Conservation (phyloP, 2,888 invertebrate species). For the Cheilosia vernalis region DNA sequence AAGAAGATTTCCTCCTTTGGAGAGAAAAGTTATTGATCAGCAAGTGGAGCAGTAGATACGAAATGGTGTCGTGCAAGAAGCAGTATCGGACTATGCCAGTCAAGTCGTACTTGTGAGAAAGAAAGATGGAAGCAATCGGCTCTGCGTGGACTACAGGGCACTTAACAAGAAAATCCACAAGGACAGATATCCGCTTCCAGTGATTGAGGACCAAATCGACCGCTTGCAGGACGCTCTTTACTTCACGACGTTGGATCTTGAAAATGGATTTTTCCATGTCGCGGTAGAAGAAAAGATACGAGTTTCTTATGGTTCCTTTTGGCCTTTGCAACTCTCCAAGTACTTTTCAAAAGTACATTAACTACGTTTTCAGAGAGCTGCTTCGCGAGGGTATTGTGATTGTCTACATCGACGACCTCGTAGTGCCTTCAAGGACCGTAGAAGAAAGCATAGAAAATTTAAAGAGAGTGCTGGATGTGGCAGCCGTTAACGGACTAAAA, state of each 20-base stretch:
- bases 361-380: slow-evolving; percentile 38
- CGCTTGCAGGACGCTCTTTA: slow-evolving; percentile 59
- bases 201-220: too few relatives aligned
- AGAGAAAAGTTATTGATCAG: slow-evolving; percentile 34
- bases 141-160: too few relatives aligned
- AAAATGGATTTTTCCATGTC: slow-evolving; percentile 33
- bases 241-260: slow-evolving; percentile 67
- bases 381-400: slow-evolving; percentile 24
- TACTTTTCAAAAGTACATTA: not conserved
- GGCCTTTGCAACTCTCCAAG: too few relatives aligned
- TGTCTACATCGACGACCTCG: slow-evolving; percentile 45
- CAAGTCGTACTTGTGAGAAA: slow-evolving; percentile 74
- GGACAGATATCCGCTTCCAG: too few relatives aligned
- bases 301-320: slow-evolving; percentile 70
- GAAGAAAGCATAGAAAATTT: too few relatives aligned
- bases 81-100: slow-evolving; percentile 75
- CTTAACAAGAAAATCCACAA: too few relatives aligned
- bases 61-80: slow-evolving; percentile 26
- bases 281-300: slow-evolving; percentile 76
- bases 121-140: too few relatives aligned
- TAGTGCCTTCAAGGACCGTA: slow-evolving; percentile 28
- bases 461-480: not conserved
- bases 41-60: slow-evolving; percentile 34
- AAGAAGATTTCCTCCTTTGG: slow-evolving; percentile 45
- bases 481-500: slow-evolving; percentile 10